Base-by-base conservation (phyloP, 2,113 vertebrate species). In the Pao palembangensis region DNA sequence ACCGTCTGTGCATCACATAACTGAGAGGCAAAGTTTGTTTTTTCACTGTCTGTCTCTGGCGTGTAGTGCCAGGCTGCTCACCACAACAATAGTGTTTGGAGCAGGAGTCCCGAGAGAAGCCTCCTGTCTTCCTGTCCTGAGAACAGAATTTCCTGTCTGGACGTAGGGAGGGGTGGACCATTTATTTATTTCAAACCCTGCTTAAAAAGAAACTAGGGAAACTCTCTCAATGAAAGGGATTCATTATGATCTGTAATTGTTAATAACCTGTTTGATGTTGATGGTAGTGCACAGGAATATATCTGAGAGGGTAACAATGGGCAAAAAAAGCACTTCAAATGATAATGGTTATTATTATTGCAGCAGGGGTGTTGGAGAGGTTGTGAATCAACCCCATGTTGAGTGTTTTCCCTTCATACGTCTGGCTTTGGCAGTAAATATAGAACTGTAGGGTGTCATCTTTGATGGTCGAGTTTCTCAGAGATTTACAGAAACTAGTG, bases 81-180 rank as follows among this genome's bases (percentile, higher is more conserved):
- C 78, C 54, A 66, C 84, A 92, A 92, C 91, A 92, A 92, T 92
- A 88, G 90, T 88, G 90, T 91, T 91, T 91, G 82, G 84, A 89
- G 82, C 84, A 69, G 71, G 63, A 61, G 85, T 91, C 90, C 88
- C 86, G 65, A 81, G 89, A 91, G 90, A 86, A 90, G 82, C 87
- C 87, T 85, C 83, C 81, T 54, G 76, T 79, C 88, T 91, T 92
- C 90, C 91, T 91, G 83, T 78, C 84, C 81, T 82, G 82, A 78
- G 85, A 89, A 88, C 88, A 84, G 72, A 83, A 77, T 83, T 90
- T 92, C 91, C 91, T 68, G 90, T 89, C 86, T 83, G 75, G 87
- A 82, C 77, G 58, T 20, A 78, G 71, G 76, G 84, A 80, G 81
- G 68, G 78, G 83, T 74, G 2, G 64, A 62, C 44, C 79, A 86